Base-by-base conservation (phyloP, 2,797 vertebrate species). In the Florisuga fusca region DNA sequence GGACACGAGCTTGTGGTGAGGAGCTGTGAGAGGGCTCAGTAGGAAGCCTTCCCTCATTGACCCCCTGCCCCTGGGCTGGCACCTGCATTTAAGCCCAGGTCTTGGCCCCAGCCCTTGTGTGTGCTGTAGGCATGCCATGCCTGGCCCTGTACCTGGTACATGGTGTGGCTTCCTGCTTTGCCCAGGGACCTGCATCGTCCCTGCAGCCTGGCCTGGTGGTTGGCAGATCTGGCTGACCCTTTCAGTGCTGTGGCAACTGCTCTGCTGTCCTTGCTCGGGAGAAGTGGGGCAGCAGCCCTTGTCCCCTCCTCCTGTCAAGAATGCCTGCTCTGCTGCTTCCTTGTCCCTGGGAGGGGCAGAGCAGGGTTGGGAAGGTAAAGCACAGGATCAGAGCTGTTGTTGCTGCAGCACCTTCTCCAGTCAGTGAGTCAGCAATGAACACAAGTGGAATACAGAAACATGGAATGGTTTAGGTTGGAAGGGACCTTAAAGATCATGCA, bases 231-330 rank as follows among this genome's bases (percentile, higher is more conserved):
- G 34, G 29, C 41, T 91, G 57, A 69, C 10, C 33, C 27, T 45
- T 43, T 19, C 57, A 73, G 29, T 0, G 1, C 0, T 54, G 33
- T 0, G 0, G 38, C 48, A 59, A 16, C 10, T 50, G 43, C 58
- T 82, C 62, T 3, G 2, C 43, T 0, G 0, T 31, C 21, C 58
- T 66, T 36, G 17, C 36, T 73, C 13, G 38, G 38, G 38, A 38
- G 38, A 10, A 38, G 38, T 38, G 38, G 38, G 38, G 38, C 4
- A 12, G 38, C 11, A 38, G 38, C 38, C 38, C 38, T 38, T 38
- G 38, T 38, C 38, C 38, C 38, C 38, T 38, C 38, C 38, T 38
- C 38, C 38, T 38, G 38, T 38, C 38, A 38, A 38, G 38, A 41
- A 41, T 41, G 38, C 38, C 38, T 41, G 38, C 38, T 41, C 38